Evolutionary conservation across 2,797 vertebrate genomes (phyloP).

Genomic region (Rhinoraja longicauda): DNA sequence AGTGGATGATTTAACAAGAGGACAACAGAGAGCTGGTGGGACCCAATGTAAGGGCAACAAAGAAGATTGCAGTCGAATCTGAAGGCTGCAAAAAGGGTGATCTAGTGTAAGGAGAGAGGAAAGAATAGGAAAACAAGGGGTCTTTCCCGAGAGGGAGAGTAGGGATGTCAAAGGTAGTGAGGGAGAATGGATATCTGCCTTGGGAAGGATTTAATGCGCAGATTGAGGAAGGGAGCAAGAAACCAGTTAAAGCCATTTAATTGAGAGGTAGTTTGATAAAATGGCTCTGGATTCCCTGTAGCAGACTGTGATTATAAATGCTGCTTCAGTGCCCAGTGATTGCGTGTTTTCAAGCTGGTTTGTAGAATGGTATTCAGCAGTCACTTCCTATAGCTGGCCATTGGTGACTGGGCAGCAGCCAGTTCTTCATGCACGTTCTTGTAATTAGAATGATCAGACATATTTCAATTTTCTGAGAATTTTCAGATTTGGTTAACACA

Average conservation of each 20-base stretch:
- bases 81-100: too few species aligned
- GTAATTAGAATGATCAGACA: conserved; percentile 23
- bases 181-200: neutral
- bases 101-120: neutral
- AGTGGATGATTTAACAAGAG: too few species aligned
- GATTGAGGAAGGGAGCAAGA: neutral
- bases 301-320: neutral
- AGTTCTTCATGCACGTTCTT: conserved; percentile 13
- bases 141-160: neutral
- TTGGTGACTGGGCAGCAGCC: neutral
- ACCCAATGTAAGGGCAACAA: neutral
- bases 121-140: neutral
- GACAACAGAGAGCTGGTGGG: neutral
- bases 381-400: conserved; percentile 29
- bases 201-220: neutral
- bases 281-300: neutral
- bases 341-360: neutral
- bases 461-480: conserved; percentile 20
- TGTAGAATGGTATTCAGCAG: conserved; percentile 25
- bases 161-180: neutral
- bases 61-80: too few species aligned
- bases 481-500: neutral
- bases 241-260: neutral
- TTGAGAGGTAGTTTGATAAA: neutral
- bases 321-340: neutral